Evolutionary conservation across 2,113 vertebrate species (phyloP).

Genomic region (Hippopotamus amphibius): DNA sequence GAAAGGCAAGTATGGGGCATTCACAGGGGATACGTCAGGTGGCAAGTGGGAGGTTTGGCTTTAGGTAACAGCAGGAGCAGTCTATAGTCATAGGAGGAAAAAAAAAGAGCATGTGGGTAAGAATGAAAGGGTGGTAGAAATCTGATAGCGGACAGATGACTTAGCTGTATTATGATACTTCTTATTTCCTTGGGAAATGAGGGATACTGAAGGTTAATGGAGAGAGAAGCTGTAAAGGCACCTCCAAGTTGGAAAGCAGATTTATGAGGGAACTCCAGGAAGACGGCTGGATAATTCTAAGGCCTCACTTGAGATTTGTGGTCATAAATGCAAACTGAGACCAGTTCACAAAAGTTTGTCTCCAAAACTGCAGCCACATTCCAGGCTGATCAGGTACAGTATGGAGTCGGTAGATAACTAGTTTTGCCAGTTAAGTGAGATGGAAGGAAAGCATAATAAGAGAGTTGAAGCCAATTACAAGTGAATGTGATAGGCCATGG

Average conservation of each 20-base stretch:
- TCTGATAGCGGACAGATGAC: neutral
- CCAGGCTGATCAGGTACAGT: neutral
- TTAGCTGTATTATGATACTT: neutral
- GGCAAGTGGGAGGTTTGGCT: neutral
- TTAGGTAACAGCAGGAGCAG: neutral
- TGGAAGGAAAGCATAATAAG: neutral
- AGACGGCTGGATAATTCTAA: neutral
- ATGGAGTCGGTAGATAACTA: neutral
- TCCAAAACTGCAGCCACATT: neutral
- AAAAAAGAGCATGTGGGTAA: neutral
- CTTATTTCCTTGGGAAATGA: neutral
- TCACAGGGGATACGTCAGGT: neutral
- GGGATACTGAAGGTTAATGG: neutral
- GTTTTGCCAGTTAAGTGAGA: neutral
- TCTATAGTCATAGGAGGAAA: neutral
- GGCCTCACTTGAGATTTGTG: neutral
- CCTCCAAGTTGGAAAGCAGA: neutral
- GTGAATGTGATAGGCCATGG: neutral
- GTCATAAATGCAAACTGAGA: neutral
- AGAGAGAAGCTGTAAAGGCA: neutral
- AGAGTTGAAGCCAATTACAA: neutral
- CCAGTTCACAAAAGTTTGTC: neutral
- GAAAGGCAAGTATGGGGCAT: neutral
- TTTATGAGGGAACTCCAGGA: neutral
- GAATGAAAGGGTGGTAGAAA: neutral